phyloP scores from a whole-genome alignment of 2,888 invertebrate species.

The Cantharis rufa region DNA sequence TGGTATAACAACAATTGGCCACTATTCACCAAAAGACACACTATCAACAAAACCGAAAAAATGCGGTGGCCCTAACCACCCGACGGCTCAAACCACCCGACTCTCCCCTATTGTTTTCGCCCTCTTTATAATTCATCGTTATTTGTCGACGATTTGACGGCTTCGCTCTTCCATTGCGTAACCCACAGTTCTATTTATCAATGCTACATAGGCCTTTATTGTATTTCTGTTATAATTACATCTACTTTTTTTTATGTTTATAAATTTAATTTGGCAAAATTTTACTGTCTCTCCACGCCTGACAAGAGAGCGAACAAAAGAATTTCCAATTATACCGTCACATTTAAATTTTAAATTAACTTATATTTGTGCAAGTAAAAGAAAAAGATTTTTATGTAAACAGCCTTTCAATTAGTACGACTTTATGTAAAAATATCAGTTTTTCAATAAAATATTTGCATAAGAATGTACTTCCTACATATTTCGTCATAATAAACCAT shows the following conservation, averaged over 20 bases:
- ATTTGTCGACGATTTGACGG: constrained; percentile 25
- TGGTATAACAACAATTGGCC: too few relatives aligned
- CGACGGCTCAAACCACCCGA: too few relatives aligned
- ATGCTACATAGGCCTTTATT: constrained; percentile 12
- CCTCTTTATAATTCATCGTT: constrained; percentile 10
- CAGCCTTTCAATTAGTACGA: constrained; percentile 5
- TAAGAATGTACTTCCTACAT: constrained; percentile 15
- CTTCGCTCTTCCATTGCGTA: constrained; percentile 15
- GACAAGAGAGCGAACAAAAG: neutral
- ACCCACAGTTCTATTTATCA: constrained; percentile 19
- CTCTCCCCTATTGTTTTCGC: constrained; percentile 18
- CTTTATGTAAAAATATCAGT: constrained; percentile 8
- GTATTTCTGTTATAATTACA: constrained; percentile 14
- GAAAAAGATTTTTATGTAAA: neutral
- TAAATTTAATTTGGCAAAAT: neutral
- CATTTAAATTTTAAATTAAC: constrained; percentile 8
- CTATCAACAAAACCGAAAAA: too few relatives aligned
- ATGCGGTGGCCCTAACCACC: too few relatives aligned
- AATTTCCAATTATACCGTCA: neutral
- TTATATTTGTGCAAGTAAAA: constrained; percentile 9
- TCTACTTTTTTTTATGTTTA: neutral
- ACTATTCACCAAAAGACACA: too few relatives aligned
- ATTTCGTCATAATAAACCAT: constrained; percentile 15
- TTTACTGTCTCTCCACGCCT: neutral
- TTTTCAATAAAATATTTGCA: constrained; percentile 22